Evolutionary conservation across 1,140 invertebrate species (phyloP).

Genomic region (Heliconius eleuchia): DNA sequence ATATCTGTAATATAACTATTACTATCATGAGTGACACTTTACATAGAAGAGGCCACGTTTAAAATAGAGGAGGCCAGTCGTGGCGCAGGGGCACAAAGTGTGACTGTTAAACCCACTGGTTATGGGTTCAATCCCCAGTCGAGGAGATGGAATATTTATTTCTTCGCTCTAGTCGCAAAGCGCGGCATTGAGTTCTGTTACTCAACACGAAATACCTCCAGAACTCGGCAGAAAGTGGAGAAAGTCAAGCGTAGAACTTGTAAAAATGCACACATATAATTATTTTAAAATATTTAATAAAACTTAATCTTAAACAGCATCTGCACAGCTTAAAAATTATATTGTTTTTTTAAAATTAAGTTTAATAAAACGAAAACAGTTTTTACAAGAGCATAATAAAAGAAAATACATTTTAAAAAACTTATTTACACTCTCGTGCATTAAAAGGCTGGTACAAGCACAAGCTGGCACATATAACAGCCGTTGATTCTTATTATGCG

Average conservation of each 20-base stretch:
- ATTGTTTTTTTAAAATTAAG: background rate
- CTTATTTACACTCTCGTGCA: background rate
- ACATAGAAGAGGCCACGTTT: no score
- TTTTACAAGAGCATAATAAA: background rate
- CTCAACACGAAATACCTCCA: no score
- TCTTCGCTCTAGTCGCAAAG: no score
- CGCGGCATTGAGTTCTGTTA: no score
- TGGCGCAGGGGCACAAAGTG: no score
- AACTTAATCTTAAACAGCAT: background rate
- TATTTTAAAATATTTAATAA: background rate
- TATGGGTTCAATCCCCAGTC: no score
- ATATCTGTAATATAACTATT: background rate
- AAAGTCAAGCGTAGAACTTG: no score
- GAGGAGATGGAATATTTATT: no score
- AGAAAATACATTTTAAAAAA: background rate
- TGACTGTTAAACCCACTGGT: no score
- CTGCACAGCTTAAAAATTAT: background rate
- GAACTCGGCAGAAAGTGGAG: no score
- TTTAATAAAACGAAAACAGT: background rate
- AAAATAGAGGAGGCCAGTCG: no score
- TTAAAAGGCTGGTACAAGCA: background rate
- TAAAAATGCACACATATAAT: no score
- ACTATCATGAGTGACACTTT: background rate
- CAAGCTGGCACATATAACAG: constrained; percentile 9
- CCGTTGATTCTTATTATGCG: constrained; percentile 16